A percentile compares a stretch with the other conserved stretches of the same genome.
Evolutionary conservation across 2,888 invertebrate genomes (phyloP).

Genomic region (Thymelicus sylvestris): DNA sequence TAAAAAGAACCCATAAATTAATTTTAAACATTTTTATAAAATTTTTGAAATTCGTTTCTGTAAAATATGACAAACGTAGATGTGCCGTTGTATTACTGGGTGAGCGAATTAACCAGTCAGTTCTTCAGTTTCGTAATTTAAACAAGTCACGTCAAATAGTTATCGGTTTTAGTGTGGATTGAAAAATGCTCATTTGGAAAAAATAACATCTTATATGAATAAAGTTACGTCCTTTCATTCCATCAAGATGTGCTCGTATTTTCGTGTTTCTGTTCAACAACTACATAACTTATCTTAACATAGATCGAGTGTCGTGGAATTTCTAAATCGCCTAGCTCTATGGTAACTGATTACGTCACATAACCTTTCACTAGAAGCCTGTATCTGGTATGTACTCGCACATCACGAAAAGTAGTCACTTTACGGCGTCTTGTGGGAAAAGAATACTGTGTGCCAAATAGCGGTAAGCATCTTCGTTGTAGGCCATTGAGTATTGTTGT

Average conservation of each 20-base stretch:
- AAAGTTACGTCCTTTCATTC: too few species aligned
- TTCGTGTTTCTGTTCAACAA: background rate
- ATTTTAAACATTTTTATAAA: too few species aligned
- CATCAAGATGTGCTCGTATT: background rate
- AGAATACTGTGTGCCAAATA: conserved; percentile 8
- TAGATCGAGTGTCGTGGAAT: conserved; percentile 2
- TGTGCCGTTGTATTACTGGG: too few species aligned
- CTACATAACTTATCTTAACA: background rate
- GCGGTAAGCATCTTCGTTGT: conserved; percentile 3
- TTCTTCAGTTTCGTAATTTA: too few species aligned
- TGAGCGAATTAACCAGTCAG: too few species aligned
- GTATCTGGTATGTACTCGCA: background rate
- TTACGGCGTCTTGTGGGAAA: conserved; percentile 14
- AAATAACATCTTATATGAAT: too few species aligned
- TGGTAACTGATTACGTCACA: conserved; percentile 11
- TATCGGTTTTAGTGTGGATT: too few species aligned
- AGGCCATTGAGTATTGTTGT: conserved; percentile 7
- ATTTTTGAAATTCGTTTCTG: too few species aligned
- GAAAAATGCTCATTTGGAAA: too few species aligned
- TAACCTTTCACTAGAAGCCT: conserved; percentile 20
- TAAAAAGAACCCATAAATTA: too few species aligned
- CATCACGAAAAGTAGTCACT: background rate
- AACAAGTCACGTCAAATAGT: too few species aligned
- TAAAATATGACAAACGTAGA: too few species aligned
- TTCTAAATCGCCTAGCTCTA: conserved; percentile 16